Conservation (phyloP, 2,888 invertebrate species). For the Polia nebulosa region DNA sequence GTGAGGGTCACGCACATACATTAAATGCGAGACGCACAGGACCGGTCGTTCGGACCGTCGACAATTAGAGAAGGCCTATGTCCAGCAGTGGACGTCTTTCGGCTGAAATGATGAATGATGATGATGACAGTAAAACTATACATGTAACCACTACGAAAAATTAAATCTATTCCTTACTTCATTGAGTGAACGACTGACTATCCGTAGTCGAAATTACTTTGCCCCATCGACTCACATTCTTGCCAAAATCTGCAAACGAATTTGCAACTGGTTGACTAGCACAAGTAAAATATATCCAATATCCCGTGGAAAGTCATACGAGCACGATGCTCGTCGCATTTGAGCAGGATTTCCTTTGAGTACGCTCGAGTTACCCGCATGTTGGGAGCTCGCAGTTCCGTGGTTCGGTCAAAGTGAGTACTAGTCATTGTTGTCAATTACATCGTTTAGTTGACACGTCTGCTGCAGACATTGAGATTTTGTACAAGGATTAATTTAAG, state of each 20-base stretch:
- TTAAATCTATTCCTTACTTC: neutral
- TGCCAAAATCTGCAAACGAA: constrained; percentile 34
- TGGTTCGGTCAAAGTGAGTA: constrained; percentile 49
- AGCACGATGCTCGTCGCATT: constrained; percentile 37
- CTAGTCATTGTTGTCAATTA: constrained; percentile 48
- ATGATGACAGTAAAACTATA: neutral
- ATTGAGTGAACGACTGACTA: neutral
- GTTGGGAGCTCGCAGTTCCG: constrained; percentile 22
- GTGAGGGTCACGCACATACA: no score
- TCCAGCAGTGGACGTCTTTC: no score
- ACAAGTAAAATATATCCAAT: constrained; percentile 45
- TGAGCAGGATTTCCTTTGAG: constrained; percentile 57
- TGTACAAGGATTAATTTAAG: neutral
- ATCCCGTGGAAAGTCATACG: constrained; percentile 38
- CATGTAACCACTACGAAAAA: neutral
- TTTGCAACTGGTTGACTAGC: constrained; percentile 32
- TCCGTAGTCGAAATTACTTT: constrained; percentile 3
- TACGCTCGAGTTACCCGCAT: constrained; percentile 43
- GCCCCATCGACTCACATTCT: neutral
- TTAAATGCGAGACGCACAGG: no score
- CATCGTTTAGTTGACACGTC: constrained; percentile 22
- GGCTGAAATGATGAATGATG: no score
- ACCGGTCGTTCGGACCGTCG: no score
- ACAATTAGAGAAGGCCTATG: no score
- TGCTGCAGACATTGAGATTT: neutral